Evolutionary conservation across 2,797 vertebrate genomes (phyloP).

Genomic region (Siniperca undulata): DNA sequence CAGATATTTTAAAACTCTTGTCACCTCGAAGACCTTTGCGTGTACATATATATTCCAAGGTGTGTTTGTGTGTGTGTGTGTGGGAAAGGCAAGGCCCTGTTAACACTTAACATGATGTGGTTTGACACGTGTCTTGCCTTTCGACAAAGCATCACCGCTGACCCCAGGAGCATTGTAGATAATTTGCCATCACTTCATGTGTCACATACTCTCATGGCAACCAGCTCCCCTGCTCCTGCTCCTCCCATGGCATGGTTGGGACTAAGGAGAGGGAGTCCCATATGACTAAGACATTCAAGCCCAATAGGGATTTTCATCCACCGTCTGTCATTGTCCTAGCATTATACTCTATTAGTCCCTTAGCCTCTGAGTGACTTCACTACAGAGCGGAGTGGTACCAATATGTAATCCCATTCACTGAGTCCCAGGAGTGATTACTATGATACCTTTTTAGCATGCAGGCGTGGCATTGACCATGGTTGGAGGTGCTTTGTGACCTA

Average conservation of each 20-base stretch:
- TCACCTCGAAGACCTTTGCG: slow-evolving; percentile 11
- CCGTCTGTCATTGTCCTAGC: slow-evolving; percentile 48
- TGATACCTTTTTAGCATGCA: slow-evolving; percentile 62
- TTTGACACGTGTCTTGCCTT: slow-evolving; percentile 66
- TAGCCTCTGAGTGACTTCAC: slow-evolving; percentile 48
- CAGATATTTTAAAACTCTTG: not conserved
- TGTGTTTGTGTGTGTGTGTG: slow-evolving; percentile 9
- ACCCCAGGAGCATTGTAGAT: slow-evolving; percentile 60
- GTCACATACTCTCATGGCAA: slow-evolving; percentile 66
- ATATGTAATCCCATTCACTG: slow-evolving; percentile 54
- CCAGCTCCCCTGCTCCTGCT: slow-evolving; percentile 14
- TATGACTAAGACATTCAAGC: slow-evolving; percentile 55
- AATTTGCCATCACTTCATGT: slow-evolving; percentile 71
- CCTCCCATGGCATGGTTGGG: slow-evolving; percentile 1
- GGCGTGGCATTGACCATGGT: slow-evolving; percentile 48
- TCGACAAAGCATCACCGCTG: slow-evolving; percentile 65
- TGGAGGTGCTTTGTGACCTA: slow-evolving; percentile 69
- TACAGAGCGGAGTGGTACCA: slow-evolving; percentile 38
- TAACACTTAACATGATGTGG: slow-evolving; percentile 56
- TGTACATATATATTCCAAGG: slow-evolving; percentile 3
- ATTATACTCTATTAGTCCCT: slow-evolving; percentile 49
- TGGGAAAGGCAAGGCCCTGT: slow-evolving; percentile 20
- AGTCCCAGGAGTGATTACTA: slow-evolving; percentile 47
- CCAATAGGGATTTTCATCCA: slow-evolving; percentile 48
- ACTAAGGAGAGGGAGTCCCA: slow-evolving; percentile 48